Evolutionary conservation across 2,113 vertebrate species (phyloP).

Genomic region (Ammospiza nelsoni): DNA sequence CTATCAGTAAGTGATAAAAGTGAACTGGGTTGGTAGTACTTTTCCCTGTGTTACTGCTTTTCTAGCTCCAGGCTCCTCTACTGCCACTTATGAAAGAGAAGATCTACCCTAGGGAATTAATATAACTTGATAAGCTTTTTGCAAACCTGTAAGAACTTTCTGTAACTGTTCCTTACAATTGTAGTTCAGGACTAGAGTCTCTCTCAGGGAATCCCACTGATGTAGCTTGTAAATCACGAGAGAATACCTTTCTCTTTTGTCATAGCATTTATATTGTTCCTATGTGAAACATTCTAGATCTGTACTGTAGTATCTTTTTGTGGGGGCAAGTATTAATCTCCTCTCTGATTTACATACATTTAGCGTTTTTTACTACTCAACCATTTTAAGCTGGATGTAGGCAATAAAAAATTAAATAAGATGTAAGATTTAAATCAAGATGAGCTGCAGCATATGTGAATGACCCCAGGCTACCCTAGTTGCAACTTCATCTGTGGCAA

Average conservation of each 20-base stretch:
- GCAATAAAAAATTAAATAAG: neutral
- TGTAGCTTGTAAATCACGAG: rapidly evolving
- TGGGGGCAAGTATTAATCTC: neutral
- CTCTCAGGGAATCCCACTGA: neutral
- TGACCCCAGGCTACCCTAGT: neutral
- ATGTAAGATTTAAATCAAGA: neutral
- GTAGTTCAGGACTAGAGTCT: neutral
- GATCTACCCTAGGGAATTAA: neutral
- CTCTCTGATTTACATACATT: neutral
- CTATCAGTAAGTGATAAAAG: neutral
- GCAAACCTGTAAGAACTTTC: neutral
- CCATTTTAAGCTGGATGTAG: neutral
- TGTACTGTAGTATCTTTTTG: neutral
- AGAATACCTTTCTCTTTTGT: neutral
- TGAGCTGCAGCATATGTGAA: neutral
- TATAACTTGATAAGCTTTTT: neutral
- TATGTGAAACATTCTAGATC: neutral
- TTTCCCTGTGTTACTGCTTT: neutral
- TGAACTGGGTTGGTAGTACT: neutral
- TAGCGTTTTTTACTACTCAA: neutral
- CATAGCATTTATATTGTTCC: neutral
- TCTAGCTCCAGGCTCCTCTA: neutral
- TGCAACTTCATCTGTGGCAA: neutral
- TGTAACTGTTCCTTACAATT: neutral
- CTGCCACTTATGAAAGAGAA: neutral